phyloP scores from a whole-genome alignment of 2,797 vertebrate species.

The Remorina albescens region DNA sequence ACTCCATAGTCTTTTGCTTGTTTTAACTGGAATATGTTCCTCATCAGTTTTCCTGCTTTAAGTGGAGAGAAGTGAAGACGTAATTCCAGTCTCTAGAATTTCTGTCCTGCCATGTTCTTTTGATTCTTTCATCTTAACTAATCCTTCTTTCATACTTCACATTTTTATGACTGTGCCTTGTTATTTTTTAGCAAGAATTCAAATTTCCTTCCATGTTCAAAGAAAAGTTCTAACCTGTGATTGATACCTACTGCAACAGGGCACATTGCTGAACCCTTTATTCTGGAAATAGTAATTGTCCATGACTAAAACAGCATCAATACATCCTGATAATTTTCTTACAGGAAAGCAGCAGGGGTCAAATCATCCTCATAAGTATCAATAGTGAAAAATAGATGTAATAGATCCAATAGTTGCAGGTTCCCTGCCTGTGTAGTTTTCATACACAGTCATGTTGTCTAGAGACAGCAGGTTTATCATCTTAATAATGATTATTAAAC shows the following conservation, averaged over 20 bases:
- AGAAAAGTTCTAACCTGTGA: slow-evolving; percentile 21
- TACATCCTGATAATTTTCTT: too few relatives aligned
- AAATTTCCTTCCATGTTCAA: slow-evolving; percentile 9
- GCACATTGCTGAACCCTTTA: slow-evolving; percentile 44
- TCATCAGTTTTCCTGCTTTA: slow-evolving; percentile 40
- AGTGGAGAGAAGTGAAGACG: slow-evolving; percentile 27
- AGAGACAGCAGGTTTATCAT: slow-evolving; percentile 15
- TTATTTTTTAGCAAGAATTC: slow-evolving; percentile 4
- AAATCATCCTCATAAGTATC: slow-evolving; percentile 32
- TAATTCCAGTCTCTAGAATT: not conserved
- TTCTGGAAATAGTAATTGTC: slow-evolving; percentile 40
- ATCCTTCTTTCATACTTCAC: not conserved
- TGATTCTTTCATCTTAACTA: not conserved
- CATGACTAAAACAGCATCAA: too few relatives aligned
- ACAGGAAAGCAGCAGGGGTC: slow-evolving; percentile 30
- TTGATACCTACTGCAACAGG: slow-evolving; percentile 31
- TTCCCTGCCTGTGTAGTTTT: slow-evolving; percentile 23
- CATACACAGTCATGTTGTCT: not conserved
- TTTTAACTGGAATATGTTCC: slow-evolving; percentile 66
- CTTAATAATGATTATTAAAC: slow-evolving; percentile 21
- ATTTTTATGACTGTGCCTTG: not conserved
- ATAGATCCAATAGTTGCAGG: slow-evolving; percentile 24
- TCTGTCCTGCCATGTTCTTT: not conserved
- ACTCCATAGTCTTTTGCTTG: slow-evolving; percentile 50
- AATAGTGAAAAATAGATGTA: slow-evolving; percentile 47